phyloP scores from a whole-genome alignment of 2,888 invertebrate species.

The Amblyjoppa fuscipennis region DNA sequence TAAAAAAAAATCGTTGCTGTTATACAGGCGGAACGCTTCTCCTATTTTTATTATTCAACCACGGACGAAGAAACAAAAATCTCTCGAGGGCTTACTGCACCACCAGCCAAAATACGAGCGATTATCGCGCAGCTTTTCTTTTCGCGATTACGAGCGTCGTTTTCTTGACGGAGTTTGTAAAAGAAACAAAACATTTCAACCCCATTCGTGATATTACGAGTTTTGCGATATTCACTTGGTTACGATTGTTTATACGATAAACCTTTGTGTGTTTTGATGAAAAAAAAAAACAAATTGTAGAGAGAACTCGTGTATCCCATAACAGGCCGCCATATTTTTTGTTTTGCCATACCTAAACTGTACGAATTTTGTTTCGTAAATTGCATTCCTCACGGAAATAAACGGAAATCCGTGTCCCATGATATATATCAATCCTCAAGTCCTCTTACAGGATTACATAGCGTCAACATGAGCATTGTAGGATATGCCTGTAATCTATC shows the following conservation, averaged over 20 bases:
- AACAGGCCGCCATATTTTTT: not conserved
- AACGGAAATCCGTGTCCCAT: not conserved
- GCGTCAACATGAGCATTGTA: not conserved
- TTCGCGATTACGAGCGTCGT: not conserved
- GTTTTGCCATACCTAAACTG: not conserved
- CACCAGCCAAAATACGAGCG: not conserved
- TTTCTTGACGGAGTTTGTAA: not conserved
- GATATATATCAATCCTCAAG: not conserved
- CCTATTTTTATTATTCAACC: not conserved
- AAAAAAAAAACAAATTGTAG: not conserved
- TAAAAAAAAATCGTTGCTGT: conserved; percentile 6
- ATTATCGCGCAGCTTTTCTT: not conserved
- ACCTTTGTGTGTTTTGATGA: not conserved
- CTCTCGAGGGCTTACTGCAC: not conserved
- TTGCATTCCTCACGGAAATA: not conserved
- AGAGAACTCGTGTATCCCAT: not conserved
- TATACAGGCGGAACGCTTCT: not conserved
- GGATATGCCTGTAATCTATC: not conserved
- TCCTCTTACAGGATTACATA: not conserved
- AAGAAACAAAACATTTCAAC: not conserved
- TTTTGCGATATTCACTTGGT: not conserved
- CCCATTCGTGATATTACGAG: not conserved
- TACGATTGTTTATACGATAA: not conserved
- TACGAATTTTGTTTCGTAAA: not conserved
- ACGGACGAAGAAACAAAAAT: conserved; percentile 5